A percentile compares a stretch with the other conserved stretches of the same genome.
phyloP scores from a whole-genome alignment of 2,113 vertebrate genomes.

The Chaetodon auriga region DNA sequence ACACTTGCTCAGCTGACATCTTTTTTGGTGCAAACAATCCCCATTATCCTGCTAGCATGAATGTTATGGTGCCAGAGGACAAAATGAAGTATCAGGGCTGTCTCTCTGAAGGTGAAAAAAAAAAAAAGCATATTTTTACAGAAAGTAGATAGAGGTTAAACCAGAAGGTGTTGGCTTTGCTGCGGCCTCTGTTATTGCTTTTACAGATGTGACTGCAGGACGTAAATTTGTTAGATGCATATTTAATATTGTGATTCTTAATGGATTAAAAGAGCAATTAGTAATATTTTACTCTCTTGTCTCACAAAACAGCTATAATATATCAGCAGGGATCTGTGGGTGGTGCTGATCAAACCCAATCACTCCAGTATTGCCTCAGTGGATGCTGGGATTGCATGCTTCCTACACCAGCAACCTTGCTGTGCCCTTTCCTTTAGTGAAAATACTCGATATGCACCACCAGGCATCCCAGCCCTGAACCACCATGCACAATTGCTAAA shows the following conservation, averaged over 20 bases:
- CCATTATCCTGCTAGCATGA: conserved; percentile 33
- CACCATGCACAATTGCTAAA: background rate
- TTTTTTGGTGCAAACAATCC: conserved; percentile 50
- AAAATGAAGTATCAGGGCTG: conserved; percentile 24
- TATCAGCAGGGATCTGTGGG: conserved; percentile 15
- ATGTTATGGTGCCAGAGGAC: conserved; percentile 21
- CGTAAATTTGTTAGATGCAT: background rate
- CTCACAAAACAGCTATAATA: background rate
- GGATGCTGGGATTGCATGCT: conserved; percentile 16
- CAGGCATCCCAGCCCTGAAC: conserved; percentile 21
- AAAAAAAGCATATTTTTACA: conserved; percentile 22
- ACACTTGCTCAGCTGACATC: conserved; percentile 37
- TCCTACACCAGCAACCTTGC: conserved; percentile 12
- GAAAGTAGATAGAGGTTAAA: conserved; percentile 16
- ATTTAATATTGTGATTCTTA: background rate
- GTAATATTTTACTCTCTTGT: conserved; percentile 6
- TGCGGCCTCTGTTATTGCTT: background rate
- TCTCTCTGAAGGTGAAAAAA: conserved; percentile 21
- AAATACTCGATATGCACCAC: conserved; percentile 10
- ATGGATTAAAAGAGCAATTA: conserved; percentile 1
- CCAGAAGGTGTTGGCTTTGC: background rate
- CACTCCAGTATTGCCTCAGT: conserved; percentile 16
- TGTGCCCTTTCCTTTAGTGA: conserved; percentile 16
- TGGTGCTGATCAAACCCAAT: conserved; percentile 26
- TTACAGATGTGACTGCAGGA: background rate